These are phyloP conservation scores for Lagodon rhomboides DNA, from an alignment of 2,797 vertebrate species.

Conservation along the genomic window DNA sequence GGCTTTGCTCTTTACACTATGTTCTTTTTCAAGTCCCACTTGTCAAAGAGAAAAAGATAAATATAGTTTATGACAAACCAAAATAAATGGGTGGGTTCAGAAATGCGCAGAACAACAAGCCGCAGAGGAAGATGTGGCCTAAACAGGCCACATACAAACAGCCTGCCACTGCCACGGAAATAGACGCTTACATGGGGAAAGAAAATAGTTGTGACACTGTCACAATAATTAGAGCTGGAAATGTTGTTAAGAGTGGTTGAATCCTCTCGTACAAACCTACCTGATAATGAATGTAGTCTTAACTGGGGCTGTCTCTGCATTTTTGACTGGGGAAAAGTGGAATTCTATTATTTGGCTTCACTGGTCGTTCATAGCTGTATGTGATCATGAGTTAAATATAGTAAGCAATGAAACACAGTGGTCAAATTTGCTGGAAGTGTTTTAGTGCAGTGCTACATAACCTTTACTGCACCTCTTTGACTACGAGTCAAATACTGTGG, in stretches of 20 bases:
- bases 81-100: conserved; percentile 93
- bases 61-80: conserved; percentile 94
- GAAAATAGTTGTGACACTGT: conserved; percentile 89
- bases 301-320: conserved; percentile 30
- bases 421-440: conserved; percentile 27
- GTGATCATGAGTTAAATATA: conserved; percentile 38
- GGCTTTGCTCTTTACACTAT: conserved; percentile 74
- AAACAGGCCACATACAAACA: conserved; percentile 89
- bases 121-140: conserved; percentile 89
- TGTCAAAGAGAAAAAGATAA: conserved; percentile 90
- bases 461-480: conserved; percentile 6
- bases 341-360: conserved; percentile 39
- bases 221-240: conserved; percentile 85
- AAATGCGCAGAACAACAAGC: conserved; percentile 89
- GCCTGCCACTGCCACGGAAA: conserved; percentile 88
- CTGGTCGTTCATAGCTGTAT: conserved; percentile 17
- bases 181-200: conserved; percentile 86
- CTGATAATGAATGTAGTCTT: conserved; percentile 70
- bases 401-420: conserved; percentile 11
- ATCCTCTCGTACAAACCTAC: conserved; percentile 76
- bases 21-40: conserved; percentile 88
- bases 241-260: conserved; percentile 85
- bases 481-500: not conserved
- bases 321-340: conserved; percentile 33
- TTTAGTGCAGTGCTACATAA: conserved; percentile 18